These are phyloP conservation scores for Accipiter cooperii DNA, from an alignment of 2,113 vertebrate genomes.

Conservation along the genomic window DNA sequence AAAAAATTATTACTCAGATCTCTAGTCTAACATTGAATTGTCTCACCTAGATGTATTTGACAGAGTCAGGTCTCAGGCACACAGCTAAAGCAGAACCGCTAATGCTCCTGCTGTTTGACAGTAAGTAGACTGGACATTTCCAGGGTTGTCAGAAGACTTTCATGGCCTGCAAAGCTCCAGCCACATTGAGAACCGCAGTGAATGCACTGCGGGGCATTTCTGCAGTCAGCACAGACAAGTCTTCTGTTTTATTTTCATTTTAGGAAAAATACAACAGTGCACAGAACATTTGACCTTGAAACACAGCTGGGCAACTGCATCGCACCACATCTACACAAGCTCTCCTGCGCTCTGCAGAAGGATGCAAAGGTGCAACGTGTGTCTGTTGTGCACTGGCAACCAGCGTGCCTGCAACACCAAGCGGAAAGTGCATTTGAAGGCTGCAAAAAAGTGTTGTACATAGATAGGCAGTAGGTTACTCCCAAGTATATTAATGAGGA, in stretches of 20 bases:
- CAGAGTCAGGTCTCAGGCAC: not conserved
- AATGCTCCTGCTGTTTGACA: not conserved
- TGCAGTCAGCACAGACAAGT: not conserved
- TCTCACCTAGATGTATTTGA: not conserved
- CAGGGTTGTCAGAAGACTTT: not conserved
- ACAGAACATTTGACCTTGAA: not conserved
- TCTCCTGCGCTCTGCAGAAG: not conserved
- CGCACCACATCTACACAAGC: too few relatives aligned
- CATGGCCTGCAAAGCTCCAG: not conserved
- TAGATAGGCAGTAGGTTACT: rapidly evolving
- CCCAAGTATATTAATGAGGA: rapidly evolving
- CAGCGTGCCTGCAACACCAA: not conserved
- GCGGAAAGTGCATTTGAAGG: rapidly evolving
- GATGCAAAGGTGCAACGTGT: rapidly evolving
- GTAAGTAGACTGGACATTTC: not conserved
- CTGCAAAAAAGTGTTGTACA: rapidly evolving
- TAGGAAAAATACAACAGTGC: not conserved
- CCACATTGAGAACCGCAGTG: not conserved
- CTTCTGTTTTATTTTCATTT: rapidly evolving
- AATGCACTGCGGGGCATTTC: not conserved
- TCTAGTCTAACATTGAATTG: rapidly evolving
- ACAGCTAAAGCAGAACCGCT: rapidly evolving
- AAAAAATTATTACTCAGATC: rapidly evolving
- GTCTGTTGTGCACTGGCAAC: rapidly evolving
- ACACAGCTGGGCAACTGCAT: rapidly evolving